These are phyloP conservation scores for Cuculus canorus DNA, from an alignment of 2,797 vertebrate species.

Conservation along the genomic window DNA sequence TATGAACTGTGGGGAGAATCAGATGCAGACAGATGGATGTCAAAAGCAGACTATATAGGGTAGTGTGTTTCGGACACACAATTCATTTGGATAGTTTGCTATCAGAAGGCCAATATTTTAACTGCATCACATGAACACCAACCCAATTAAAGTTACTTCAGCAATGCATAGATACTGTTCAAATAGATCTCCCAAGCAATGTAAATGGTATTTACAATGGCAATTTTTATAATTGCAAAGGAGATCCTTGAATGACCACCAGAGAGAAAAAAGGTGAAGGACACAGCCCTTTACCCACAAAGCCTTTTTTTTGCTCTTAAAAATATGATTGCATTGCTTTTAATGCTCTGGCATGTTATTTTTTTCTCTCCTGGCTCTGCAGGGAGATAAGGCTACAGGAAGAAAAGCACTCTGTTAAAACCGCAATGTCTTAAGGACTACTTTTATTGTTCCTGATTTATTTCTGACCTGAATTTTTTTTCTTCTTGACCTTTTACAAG, in stretches of 20 bases:
- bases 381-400: conserved; percentile 52
- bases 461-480: conserved; percentile 51
- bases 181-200: conserved; percentile 5
- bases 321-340: neutral
- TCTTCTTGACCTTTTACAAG: conserved; percentile 44
- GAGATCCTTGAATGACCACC: neutral
- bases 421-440: conserved; percentile 30
- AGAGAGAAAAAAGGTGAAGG: conserved; percentile 6
- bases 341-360: neutral
- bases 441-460: conserved; percentile 66
- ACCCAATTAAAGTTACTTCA: conserved; percentile 5
- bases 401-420: conserved; percentile 56
- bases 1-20: neutral
- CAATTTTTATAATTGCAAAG: neutral
- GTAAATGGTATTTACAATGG: conserved; percentile 4
- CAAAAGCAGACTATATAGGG: neutral
- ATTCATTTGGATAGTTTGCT: neutral
- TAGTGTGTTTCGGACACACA: neutral
- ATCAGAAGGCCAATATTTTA: conserved; percentile 20
- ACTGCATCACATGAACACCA: neutral
- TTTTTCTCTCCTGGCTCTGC: neutral
- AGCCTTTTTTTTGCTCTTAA: neutral
- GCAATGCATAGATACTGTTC: neutral
- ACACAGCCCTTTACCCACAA: neutral
- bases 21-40: neutral